Evolutionary conservation across 2,113 vertebrate genomes (phyloP).

Genomic region (Nothobranchius kuhntae): DNA sequence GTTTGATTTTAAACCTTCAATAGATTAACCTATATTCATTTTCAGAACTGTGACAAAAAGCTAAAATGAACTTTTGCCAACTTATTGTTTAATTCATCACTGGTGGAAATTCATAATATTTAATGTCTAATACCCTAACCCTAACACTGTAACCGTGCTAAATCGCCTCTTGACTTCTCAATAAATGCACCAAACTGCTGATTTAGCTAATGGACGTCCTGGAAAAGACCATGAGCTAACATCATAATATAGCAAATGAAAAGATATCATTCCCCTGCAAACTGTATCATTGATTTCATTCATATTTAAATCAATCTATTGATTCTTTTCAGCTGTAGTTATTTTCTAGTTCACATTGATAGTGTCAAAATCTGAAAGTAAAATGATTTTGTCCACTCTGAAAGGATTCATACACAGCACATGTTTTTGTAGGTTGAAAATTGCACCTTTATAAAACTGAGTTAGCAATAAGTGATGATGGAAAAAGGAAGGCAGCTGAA

Average conservation of each 20-base stretch:
- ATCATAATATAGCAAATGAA: slow-evolving; percentile 21
- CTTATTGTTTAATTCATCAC: no score
- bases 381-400: slow-evolving; percentile 9
- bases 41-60: no score
- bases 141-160: no score
- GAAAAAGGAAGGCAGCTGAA: not conserved
- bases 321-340: slow-evolving; percentile 38
- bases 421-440: not conserved
- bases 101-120: no score
- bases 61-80: not conserved
- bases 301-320: slow-evolving; percentile 33
- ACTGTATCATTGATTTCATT: slow-evolving; percentile 35
- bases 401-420: not conserved
- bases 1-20: no score
- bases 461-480: not conserved
- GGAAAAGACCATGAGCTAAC: slow-evolving; percentile 17
- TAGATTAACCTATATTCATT: no score
- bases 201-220: not conserved
- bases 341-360: slow-evolving; percentile 9
- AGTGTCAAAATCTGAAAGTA: slow-evolving; percentile 16
- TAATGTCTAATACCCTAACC: no score
- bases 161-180: no score
- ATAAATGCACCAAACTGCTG: not conserved
- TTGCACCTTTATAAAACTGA: not conserved
- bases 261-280: not conserved